Evolutionary conservation across 1,140 invertebrate genomes (phyloP), one percentile per base, ranked within the genome.

Genomic region (Drosophila seguyi): DNA sequence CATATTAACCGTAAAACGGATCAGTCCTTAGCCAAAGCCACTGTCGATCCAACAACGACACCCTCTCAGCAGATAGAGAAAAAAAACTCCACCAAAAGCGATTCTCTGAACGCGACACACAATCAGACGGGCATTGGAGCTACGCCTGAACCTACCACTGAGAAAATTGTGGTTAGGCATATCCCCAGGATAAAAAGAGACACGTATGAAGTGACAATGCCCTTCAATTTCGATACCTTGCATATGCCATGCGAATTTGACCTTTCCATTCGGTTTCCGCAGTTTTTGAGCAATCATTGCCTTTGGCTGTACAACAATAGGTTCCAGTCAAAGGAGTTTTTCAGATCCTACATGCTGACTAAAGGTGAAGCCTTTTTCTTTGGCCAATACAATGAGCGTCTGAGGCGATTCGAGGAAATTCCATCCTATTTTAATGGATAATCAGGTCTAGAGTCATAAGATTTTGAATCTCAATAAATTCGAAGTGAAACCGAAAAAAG

Each of bases 381-480:
- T n/a, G 20, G 34, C 34, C 52, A 55, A 38, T 55, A 38, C 11
- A 0, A 11, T n/a, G 8, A 25, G 5, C 52, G 52, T 34, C n/a
- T 55, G 16, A 5, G 20, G 20, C 52, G 36, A 38, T 55, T 38
- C 8, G 52, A 55, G 50, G 1, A 3, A 2, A 4, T 16, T 53
- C 6, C 13, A 6, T n/a, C 31, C 8, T 2, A 0, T 5, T 14
- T 52, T n/a, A n/a, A n/a, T n/a, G n/a, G n/a, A n/a, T n/a, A n/a
- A n/a, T n/a, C n/a, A n/a, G n/a, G n/a, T n/a, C n/a, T n/a, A n/a
- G n/a, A n/a, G n/a, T n/a, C n/a, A n/a, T n/a, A n/a, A n/a, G n/a
- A n/a, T n/a, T n/a, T n/a, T n/a, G n/a, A n/a, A 36, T 6, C 7
- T 36, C 7, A 11, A 25, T 36, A 55, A 55, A 53, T 48, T 4